These are phyloP conservation scores for Drosophila rufa DNA, from an alignment of 1,140 invertebrate genomes.

Conservation along the genomic window DNA sequence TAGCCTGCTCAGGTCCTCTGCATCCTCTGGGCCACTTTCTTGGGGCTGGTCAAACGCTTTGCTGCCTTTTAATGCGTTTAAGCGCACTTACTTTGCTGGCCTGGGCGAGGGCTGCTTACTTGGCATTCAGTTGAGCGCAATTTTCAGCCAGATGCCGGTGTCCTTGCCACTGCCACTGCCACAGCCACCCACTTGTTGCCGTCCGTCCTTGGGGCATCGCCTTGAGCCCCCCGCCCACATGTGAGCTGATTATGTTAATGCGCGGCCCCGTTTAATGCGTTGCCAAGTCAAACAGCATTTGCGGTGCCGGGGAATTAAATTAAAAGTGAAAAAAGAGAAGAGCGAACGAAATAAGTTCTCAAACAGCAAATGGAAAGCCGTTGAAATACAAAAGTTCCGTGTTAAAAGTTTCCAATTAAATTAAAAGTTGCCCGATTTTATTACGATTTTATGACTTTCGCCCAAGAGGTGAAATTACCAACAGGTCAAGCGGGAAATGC, in stretches of 20 bases:
- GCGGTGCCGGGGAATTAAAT: conserved; percentile 65
- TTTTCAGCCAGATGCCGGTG: conserved; percentile 21
- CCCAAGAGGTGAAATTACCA: conserved; percentile 42
- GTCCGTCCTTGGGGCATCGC: not conserved
- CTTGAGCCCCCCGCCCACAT: conserved; percentile 21
- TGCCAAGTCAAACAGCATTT: conserved; percentile 67
- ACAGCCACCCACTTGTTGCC: conserved; percentile 60
- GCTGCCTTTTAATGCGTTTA: conserved; percentile 72
- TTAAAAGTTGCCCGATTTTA: conserved; percentile 75
- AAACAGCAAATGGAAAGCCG: not conserved
- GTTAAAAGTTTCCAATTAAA: conserved; percentile 66
- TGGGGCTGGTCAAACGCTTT: conserved; percentile 57
- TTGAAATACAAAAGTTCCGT: conserved; percentile 30
- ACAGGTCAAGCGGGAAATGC: conserved; percentile 30
- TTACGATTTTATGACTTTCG: conserved; percentile 73
- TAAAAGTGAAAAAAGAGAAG: conserved; percentile 39
- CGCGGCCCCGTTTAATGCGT: conserved; percentile 63
- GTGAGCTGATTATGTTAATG: conserved; percentile 81
- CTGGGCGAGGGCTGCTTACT: conserved; percentile 51
- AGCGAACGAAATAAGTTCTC: not conserved
- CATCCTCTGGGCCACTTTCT: conserved; percentile 3
- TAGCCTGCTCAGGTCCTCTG: conserved; percentile 3
- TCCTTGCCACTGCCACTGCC: conserved; percentile 8
- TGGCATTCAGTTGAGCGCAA: conserved; percentile 46
- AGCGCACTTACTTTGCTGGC: conserved; percentile 70